Evolutionary conservation across 2,113 vertebrate genomes (phyloP).

Genomic region (Ia io): DNA sequence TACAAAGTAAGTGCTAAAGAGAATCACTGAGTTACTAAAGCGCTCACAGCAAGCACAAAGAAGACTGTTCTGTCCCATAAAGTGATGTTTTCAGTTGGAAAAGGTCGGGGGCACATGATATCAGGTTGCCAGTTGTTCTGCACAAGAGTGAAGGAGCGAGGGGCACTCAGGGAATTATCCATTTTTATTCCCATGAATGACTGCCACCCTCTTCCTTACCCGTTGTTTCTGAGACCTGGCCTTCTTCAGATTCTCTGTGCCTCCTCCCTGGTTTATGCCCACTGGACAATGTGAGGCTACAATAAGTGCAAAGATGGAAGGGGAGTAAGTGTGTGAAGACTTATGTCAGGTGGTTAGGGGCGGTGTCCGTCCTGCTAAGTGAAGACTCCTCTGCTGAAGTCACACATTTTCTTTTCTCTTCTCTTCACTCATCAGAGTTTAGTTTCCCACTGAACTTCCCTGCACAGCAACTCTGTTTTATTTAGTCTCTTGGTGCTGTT

Average conservation of each 20-base stretch:
- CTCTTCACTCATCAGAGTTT: background rate
- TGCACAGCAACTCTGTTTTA: background rate
- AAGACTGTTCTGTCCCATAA: background rate
- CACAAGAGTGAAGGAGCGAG: background rate
- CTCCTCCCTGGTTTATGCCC: background rate
- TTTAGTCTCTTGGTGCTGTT: background rate
- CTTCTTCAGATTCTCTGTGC: background rate
- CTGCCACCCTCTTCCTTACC: background rate
- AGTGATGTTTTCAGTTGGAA: background rate
- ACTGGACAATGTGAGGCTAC: background rate
- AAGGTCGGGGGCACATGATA: fast-evolving
- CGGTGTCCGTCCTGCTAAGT: background rate
- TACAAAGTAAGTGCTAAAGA: background rate
- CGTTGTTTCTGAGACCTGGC: background rate
- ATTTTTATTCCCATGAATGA: background rate
- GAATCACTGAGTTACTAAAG: background rate
- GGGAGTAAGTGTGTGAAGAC: no score
- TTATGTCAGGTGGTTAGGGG: background rate
- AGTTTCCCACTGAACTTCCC: background rate
- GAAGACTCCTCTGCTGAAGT: background rate
- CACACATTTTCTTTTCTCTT: background rate
- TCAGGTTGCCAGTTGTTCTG: background rate
- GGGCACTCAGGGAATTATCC: background rate
- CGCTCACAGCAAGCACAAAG: background rate
- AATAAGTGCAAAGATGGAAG: background rate